Conservation (phyloP, 2,888 invertebrate species). For the Erebia epiphron region DNA sequence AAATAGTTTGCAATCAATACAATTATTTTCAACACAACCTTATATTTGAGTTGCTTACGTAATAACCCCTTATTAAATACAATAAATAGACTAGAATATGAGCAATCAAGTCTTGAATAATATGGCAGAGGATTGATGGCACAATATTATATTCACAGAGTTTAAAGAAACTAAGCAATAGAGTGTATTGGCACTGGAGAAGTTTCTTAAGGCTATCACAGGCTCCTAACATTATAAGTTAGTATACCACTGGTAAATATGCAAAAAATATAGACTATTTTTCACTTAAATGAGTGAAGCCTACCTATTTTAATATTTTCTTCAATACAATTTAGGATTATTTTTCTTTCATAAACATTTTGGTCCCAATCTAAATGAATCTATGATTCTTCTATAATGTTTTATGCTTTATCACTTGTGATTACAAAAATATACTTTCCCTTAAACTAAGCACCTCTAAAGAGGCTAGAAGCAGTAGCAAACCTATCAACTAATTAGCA, state of each 20-base stretch:
- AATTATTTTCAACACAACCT: conserved; percentile 19
- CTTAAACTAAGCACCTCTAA: conserved; percentile 39
- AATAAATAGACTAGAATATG: conserved; percentile 80
- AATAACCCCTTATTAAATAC: conserved; percentile 44
- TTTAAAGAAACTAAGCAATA: conserved; percentile 35
- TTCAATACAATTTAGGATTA: conserved; percentile 25
- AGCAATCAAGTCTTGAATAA: conserved; percentile 74
- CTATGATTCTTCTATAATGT: conserved; percentile 49
- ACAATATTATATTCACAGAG: conserved; percentile 50
- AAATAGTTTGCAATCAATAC: neutral
- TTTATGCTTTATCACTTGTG: conserved; percentile 44
- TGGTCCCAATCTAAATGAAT: conserved; percentile 53
- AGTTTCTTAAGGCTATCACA: conserved; percentile 38
- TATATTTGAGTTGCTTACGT: conserved; percentile 30
- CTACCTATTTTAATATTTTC: conserved; percentile 9
- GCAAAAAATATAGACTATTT: conserved; percentile 24
- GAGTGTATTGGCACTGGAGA: conserved; percentile 59
- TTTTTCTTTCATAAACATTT: conserved; percentile 41
- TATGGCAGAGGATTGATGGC: conserved; percentile 73
- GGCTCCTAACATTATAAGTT: conserved; percentile 3
- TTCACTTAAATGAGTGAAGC: conserved; percentile 12
- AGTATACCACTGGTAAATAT: conserved; percentile 35
- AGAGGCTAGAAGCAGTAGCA: conserved; percentile 43
- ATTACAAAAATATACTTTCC: conserved; percentile 43
- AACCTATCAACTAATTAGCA: conserved; percentile 61